Evolutionary conservation across 2,797 vertebrate genomes (phyloP).

Genomic region (Clarias pachynema): DNA sequence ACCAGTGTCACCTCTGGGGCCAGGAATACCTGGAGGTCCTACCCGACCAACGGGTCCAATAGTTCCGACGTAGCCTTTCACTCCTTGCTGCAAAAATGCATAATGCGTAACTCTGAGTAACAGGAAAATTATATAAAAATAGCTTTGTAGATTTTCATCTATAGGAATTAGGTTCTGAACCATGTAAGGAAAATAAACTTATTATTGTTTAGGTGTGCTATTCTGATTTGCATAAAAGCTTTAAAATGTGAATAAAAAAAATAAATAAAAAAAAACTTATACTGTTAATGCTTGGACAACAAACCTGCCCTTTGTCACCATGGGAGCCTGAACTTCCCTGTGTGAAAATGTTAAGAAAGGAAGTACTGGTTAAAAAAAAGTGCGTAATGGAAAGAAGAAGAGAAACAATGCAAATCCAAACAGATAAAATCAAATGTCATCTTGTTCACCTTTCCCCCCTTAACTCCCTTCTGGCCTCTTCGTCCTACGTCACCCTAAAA

Average conservation of each 20-base stretch:
- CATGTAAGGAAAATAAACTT: background rate
- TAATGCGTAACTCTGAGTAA: conserved; percentile 4
- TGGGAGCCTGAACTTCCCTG: conserved; percentile 68
- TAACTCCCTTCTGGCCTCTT: conserved; percentile 67
- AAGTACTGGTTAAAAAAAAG: conserved; percentile 48
- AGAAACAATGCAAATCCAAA: conserved; percentile 24
- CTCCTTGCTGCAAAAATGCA: conserved; percentile 67
- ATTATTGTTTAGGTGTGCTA: background rate
- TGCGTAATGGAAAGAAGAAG: conserved; percentile 46
- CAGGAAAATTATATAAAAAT: background rate
- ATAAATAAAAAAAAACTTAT: background rate
- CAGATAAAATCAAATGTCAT: conserved; percentile 5
- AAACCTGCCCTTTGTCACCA: conserved; percentile 81
- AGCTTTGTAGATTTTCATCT: background rate
- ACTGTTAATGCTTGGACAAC: conserved; percentile 21
- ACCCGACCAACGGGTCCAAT: conserved; percentile 66
- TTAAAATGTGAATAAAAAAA: background rate
- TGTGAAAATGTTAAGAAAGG: conserved; percentile 42
- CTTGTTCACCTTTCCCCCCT: conserved; percentile 71
- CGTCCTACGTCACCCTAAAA: conserved; percentile 69
- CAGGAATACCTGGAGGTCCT: conserved; percentile 77
- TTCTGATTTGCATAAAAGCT: background rate
- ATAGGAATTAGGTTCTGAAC: background rate
- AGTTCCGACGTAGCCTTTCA: conserved; percentile 66
- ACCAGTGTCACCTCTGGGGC: conserved; percentile 73